Evolutionary conservation across 2,797 vertebrate genomes (phyloP).

Genomic region (Cirrhinus mrigala): DNA sequence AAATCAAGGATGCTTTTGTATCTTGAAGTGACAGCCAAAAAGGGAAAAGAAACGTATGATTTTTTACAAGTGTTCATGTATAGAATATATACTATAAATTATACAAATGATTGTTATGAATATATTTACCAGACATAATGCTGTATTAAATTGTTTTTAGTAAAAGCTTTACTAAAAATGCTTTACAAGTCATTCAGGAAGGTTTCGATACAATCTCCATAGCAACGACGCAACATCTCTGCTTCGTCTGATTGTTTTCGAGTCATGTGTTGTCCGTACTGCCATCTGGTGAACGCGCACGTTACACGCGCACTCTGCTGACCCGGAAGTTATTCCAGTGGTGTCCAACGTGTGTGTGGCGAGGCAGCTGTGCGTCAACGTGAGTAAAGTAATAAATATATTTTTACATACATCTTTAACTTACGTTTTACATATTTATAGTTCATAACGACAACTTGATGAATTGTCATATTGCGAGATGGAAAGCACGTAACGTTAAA

Average conservation of each 20-base stretch:
- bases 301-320: background rate
- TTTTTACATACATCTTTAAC: fast-evolving
- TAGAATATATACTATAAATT: background rate
- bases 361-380: background rate
- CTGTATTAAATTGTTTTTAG: background rate
- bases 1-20: background rate
- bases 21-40: background rate
- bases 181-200: background rate
- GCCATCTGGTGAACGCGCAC: slow-evolving; percentile 21
- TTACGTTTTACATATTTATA: background rate
- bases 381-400: background rate
- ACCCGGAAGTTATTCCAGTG: slow-evolving; percentile 48
- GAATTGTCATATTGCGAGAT: background rate
- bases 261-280: background rate
- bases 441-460: background rate
- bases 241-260: background rate
- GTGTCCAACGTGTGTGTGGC: background rate
- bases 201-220: slow-evolving; percentile 23
- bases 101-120: background rate
- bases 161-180: background rate
- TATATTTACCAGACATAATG: slow-evolving; percentile 51
- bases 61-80: background rate
- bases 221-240: slow-evolving; percentile 33
- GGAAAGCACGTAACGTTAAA: background rate
- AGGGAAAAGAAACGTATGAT: background rate